Conservation (phyloP, 2,113 vertebrate genomes). For the Xenopus laevis region DNA sequence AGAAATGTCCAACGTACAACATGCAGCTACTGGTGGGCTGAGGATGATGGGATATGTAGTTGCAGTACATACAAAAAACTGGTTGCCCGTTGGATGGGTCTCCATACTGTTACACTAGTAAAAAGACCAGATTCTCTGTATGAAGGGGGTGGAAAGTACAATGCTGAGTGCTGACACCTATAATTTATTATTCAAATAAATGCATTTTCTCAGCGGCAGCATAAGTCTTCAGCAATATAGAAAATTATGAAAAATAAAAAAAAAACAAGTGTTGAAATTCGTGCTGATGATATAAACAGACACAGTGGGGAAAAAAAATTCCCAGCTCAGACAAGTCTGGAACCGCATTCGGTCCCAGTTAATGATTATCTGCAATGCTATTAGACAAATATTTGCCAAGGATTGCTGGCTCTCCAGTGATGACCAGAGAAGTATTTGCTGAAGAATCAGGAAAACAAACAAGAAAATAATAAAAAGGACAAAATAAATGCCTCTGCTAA, state of each 20-base stretch:
- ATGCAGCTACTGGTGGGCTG: too few relatives aligned
- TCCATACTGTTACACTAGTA: not conserved
- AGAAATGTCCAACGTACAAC: too few relatives aligned
- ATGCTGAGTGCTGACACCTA: slow-evolving; percentile 25
- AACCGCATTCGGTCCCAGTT: slow-evolving; percentile 25
- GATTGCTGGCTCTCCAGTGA: too few relatives aligned
- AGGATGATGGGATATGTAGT: too few relatives aligned
- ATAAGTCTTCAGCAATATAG: not conserved
- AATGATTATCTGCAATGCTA: slow-evolving; percentile 21
- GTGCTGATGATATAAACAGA: slow-evolving; percentile 40
- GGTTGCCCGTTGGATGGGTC: too few relatives aligned
- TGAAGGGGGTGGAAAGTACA: too few relatives aligned
- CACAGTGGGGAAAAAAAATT: slow-evolving; percentile 29
- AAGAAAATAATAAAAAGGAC: too few relatives aligned
- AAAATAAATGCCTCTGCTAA: too few relatives aligned
- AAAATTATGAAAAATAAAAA: slow-evolving; percentile 32
- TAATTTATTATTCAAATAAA: slow-evolving; percentile 40
- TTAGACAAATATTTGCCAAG: slow-evolving; percentile 19
- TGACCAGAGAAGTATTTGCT: too few relatives aligned
- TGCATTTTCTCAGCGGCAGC: slow-evolving; percentile 37
- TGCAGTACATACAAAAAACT: too few relatives aligned
- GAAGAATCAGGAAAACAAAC: too few relatives aligned
- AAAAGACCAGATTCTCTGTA: not conserved
- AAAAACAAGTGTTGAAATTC: slow-evolving; percentile 21
- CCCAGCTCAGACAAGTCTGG: slow-evolving; percentile 26